phyloP scores from a whole-genome alignment of 1,140 invertebrate species.

The Drosophila eugracilis region DNA sequence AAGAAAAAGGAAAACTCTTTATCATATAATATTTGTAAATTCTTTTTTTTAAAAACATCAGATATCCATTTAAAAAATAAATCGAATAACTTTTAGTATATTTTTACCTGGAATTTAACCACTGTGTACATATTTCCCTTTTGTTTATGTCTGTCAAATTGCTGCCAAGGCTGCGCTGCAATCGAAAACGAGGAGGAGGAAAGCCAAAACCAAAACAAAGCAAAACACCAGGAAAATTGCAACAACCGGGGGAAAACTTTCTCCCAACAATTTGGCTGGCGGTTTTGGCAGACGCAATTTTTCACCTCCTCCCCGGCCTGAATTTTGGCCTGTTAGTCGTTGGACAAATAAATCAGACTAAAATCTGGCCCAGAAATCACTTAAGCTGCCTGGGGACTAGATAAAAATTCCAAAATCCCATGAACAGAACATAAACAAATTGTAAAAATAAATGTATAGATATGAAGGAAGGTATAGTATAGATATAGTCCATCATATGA shows the following conservation, averaged over 20 bases:
- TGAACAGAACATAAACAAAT: conserved; percentile 56
- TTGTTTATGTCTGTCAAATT: conserved; percentile 77
- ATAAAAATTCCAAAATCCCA: conserved; percentile 37
- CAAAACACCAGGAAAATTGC: conserved; percentile 42
- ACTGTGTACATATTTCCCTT: conserved; percentile 12
- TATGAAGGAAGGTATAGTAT: background rate
- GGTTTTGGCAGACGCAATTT: conserved; percentile 56
- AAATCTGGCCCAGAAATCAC: conserved; percentile 41
- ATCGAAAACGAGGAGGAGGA: conserved; percentile 20
- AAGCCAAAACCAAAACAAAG: conserved; percentile 40
- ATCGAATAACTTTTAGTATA: background rate
- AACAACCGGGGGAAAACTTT: conserved; percentile 65
- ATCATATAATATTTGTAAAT: too few relatives aligned
- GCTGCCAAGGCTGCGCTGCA: conserved; percentile 70
- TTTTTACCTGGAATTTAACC: background rate
- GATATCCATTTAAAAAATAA: too few relatives aligned
- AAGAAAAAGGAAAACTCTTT: too few relatives aligned
- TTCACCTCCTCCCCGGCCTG: conserved; percentile 4
- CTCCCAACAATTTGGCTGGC: conserved; percentile 38
- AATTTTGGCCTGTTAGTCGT: background rate
- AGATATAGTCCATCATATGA: conserved; percentile 9
- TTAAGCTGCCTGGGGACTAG: conserved; percentile 39
- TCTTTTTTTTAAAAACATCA: too few relatives aligned
- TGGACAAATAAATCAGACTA: conserved; percentile 50
- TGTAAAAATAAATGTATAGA: conserved; percentile 58